These are phyloP conservation scores for Tonatia bakeri DNA, from an alignment of 2,113 vertebrate genomes.

Conservation along the genomic window DNA sequence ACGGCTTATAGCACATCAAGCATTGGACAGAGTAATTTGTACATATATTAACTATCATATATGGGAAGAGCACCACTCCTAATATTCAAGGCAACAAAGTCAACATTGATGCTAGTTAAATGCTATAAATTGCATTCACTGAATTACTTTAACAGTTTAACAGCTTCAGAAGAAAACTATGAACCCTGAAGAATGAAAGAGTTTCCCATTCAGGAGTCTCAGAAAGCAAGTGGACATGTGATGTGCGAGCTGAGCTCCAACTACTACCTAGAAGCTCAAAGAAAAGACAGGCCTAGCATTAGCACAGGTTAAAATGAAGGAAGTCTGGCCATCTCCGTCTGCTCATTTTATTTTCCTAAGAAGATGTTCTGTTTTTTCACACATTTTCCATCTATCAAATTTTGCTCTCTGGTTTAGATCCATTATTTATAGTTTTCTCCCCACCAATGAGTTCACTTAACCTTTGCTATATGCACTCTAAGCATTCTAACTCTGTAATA, in stretches of 20 bases:
- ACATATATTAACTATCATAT: background rate
- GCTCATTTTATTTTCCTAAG: background rate
- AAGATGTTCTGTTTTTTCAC: background rate
- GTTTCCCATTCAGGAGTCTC: background rate
- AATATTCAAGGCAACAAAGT: background rate
- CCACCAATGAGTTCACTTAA: background rate
- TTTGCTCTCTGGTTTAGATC: background rate
- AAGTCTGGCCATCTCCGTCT: background rate
- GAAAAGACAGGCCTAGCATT: background rate
- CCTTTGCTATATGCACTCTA: background rate
- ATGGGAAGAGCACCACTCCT: background rate
- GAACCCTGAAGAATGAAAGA: background rate
- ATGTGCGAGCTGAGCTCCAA: background rate
- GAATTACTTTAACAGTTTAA: background rate
- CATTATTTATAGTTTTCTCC: background rate
- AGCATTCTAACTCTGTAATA: background rate
- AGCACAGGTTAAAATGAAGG: background rate
- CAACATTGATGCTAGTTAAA: background rate
- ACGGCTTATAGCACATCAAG: background rate
- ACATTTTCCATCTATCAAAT: background rate
- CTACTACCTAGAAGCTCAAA: background rate
- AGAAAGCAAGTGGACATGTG: background rate
- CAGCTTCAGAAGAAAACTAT: background rate
- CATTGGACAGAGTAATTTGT: background rate
- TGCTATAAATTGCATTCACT: background rate